A percentile compares a stretch with the other conserved stretches of the same genome.
Conservation (phyloP, 2,797 vertebrate genomes). For the Enteromius paludinosus region DNA sequence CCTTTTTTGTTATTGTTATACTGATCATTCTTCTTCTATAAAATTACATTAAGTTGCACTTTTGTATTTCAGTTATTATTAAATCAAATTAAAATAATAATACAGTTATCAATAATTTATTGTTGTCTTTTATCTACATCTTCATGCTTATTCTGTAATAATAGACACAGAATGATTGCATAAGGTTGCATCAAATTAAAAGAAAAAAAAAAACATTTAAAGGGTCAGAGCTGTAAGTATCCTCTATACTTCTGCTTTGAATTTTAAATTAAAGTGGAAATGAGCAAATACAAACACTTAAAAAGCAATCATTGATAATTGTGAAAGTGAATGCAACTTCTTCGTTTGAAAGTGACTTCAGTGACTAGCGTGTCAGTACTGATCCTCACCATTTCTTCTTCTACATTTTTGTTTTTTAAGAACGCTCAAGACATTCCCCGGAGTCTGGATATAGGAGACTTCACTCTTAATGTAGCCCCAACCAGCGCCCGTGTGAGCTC, state of each 20-base stretch:
- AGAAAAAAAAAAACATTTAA: background rate
- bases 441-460: conserved; percentile 71
- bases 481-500: conserved; percentile 59
- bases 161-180: background rate
- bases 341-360: background rate
- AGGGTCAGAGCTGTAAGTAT: background rate
- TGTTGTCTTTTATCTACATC: background rate
- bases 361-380: no score
- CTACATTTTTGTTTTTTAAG: conserved; percentile 16
- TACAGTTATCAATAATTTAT: background rate
- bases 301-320: background rate
- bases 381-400: background rate
- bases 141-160: background rate
- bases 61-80: background rate
- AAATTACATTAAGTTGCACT: background rate
- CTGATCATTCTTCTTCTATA: background rate
- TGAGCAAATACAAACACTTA: background rate
- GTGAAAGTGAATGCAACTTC: background rate
- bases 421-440: conserved; percentile 57
- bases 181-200: background rate
- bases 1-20: background rate
- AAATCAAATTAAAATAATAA: background rate
- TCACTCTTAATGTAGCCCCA: conserved; percentile 62
- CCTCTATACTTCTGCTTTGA: background rate
- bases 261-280: background rate